phyloP scores from a whole-genome alignment of 2,113 vertebrate genomes.

The Macroglossus sobrinus region DNA sequence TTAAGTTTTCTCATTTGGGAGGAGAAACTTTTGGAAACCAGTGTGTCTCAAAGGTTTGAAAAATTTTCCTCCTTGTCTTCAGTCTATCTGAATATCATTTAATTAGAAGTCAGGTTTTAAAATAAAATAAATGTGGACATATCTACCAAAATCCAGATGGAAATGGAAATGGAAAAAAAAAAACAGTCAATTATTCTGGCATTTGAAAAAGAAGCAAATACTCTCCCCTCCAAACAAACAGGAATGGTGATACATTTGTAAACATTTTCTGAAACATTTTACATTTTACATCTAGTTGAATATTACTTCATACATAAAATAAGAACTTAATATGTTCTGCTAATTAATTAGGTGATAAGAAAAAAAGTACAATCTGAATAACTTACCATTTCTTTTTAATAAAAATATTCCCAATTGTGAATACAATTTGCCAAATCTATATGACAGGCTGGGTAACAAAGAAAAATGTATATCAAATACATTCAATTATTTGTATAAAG shows the following conservation, averaged over 20 bases:
- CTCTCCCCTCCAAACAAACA: not conserved
- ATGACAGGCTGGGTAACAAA: slow-evolving; percentile 35
- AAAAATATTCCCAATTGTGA: slow-evolving; percentile 44
- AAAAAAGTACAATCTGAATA: slow-evolving; percentile 59
- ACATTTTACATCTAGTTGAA: not conserved
- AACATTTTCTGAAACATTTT: slow-evolving; percentile 1
- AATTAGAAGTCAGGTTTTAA: not conserved
- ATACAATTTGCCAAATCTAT: slow-evolving; percentile 45
- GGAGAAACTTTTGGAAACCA: not conserved
- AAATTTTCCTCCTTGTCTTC: not conserved
- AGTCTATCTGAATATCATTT: not conserved
- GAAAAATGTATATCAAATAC: slow-evolving; percentile 23
- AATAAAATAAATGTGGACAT: not conserved
- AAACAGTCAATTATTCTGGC: not conserved
- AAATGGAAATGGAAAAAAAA: slow-evolving; percentile 25
- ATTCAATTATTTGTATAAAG: not conserved
- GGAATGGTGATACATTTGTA: not conserved
- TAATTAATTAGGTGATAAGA: slow-evolving; percentile 58
- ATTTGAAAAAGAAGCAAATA: not conserved
- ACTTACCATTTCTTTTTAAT: slow-evolving; percentile 43
- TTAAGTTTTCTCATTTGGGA: not conserved
- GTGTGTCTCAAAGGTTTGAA: not conserved
- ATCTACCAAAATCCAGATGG: not conserved
- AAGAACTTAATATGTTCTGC: slow-evolving; percentile 30
- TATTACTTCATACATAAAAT: slow-evolving; percentile 31